Percentiles rank a stretch among this genome's conserved stretches.
Conservation (phyloP, 2,113 vertebrate species). For the Aplodontia rufa region DNA sequence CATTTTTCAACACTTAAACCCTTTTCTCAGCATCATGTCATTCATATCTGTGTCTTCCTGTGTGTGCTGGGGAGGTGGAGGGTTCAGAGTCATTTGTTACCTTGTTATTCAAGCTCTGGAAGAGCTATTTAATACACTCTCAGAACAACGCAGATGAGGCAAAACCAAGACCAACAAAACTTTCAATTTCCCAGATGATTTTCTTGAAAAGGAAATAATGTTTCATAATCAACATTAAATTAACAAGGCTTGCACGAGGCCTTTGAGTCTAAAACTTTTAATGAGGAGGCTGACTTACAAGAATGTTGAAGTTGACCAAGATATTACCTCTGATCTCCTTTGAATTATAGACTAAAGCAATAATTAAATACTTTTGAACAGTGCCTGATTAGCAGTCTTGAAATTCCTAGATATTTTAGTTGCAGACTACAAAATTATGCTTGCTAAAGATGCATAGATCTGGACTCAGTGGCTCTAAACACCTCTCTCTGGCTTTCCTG, state of each 20-base stretch:
- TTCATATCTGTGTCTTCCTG: neutral
- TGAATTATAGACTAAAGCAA: conserved; percentile 55
- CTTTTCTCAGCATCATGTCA: neutral
- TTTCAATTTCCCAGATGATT: conserved; percentile 13
- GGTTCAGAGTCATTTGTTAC: neutral
- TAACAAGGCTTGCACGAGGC: neutral
- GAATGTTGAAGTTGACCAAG: neutral
- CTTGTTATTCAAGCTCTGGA: neutral
- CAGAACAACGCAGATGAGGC: neutral
- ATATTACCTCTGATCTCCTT: neutral
- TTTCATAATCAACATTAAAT: conserved; percentile 46
- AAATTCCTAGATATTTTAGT: neutral
- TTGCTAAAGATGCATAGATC: neutral
- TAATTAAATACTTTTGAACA: conserved; percentile 19
- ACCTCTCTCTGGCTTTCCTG: neutral
- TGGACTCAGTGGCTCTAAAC: neutral
- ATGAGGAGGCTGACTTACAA: conserved; percentile 14
- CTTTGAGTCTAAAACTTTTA: conserved; percentile 58
- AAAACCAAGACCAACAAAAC: neutral
- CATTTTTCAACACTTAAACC: neutral
- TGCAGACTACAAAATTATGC: neutral
- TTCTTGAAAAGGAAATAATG: conserved; percentile 10
- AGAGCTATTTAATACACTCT: neutral
- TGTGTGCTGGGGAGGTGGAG: accelerated
- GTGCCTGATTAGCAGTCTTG: neutral